Evolutionary conservation across 2,113 vertebrate species (phyloP).

Genomic region (Rhinogobius similis): DNA sequence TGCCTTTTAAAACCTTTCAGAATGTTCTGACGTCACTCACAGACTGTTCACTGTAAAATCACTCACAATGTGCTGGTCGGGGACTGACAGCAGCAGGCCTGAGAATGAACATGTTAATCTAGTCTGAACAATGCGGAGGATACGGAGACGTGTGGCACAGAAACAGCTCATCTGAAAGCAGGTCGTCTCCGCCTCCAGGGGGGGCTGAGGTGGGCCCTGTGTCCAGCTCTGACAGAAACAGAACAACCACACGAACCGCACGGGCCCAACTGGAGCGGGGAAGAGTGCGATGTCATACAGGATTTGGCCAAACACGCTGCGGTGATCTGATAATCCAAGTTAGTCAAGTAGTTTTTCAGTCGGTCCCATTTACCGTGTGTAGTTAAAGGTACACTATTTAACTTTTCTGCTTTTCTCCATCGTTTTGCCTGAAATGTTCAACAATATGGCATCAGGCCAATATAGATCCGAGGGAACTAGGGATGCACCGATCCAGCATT

Average conservation of each 20-base stretch:
- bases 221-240: constrained; percentile 15
- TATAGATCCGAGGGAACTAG: too few species aligned
- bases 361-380: neutral
- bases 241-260: neutral
- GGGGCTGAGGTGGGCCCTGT: constrained; percentile 30
- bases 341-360: neutral
- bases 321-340: too few species aligned
- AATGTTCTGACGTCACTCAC: neutral
- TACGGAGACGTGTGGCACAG: constrained; percentile 26
- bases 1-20: neutral
- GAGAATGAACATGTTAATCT: constrained; percentile 38
- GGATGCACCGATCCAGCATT: too few species aligned
- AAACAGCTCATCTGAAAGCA: constrained; percentile 57
- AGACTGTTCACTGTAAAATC: constrained; percentile 24
- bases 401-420: too few species aligned
- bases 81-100: constrained; percentile 41
- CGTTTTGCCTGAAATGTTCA: too few species aligned
- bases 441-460: too few species aligned
- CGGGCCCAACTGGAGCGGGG: too few species aligned
- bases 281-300: neutral
- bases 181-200: constrained; percentile 65
- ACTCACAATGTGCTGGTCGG: constrained; percentile 20
- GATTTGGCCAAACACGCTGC: neutral
- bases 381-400: too few species aligned
- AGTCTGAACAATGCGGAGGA: constrained; percentile 18